A percentile compares a stretch with the other conserved stretches of the same genome.
These are phyloP conservation scores for Atethmia centrago DNA, from an alignment of 2,888 invertebrate genomes.

Conservation along the genomic window DNA sequence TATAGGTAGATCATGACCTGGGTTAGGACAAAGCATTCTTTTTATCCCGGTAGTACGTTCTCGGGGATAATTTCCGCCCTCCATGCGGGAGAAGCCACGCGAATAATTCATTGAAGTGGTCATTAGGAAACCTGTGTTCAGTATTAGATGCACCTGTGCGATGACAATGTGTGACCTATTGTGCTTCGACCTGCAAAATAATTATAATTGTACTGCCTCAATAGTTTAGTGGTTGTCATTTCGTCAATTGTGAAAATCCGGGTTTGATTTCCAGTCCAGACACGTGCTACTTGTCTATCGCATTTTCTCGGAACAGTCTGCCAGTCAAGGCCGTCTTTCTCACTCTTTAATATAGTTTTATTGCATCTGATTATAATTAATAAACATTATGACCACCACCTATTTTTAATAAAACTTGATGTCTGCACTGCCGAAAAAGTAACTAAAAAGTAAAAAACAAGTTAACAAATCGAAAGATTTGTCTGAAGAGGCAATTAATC, in stretches of 20 bases:
- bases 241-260: background rate
- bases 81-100: too few relatives aligned
- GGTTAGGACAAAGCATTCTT: too few relatives aligned
- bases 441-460: too few relatives aligned
- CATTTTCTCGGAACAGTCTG: constrained; percentile 26
- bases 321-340: constrained; percentile 3
- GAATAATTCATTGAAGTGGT: background rate
- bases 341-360: background rate
- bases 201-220: background rate
- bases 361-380: background rate
- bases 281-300: constrained; percentile 13
- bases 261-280: constrained; percentile 29
- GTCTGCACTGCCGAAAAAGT: too few relatives aligned
- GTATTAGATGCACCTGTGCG: background rate
- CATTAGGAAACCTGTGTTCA: background rate
- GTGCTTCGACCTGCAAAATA: background rate
- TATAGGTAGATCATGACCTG: too few relatives aligned
- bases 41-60: too few relatives aligned
- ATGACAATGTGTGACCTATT: background rate
- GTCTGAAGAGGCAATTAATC: too few relatives aligned
- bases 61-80: too few relatives aligned
- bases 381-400: too few relatives aligned
- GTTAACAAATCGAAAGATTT: too few relatives aligned
- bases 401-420: too few relatives aligned
- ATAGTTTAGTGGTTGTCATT: background rate